Base-by-base conservation (phyloP, 1,140 invertebrate genomes). In the Schlechtendalia chinensis region DNA sequence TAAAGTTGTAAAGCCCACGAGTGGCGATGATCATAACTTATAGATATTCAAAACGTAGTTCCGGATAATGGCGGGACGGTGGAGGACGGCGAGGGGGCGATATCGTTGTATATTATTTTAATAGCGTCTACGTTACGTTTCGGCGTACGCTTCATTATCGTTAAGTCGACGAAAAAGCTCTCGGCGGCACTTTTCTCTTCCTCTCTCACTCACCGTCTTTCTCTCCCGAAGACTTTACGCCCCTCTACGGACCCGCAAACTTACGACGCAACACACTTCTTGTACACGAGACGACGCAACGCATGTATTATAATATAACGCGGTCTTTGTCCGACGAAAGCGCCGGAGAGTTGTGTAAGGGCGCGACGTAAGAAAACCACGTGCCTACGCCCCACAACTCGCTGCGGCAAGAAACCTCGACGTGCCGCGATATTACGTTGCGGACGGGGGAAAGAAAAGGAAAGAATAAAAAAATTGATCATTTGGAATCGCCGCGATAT, bases 1-100 rank as follows among this genome's bases (percentile, higher is more conserved):
- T 29, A 19, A 75, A 56, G 72, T 75, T 75, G 72, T 75, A 75
- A 75, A 75, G 65, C 65, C 45, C 32, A n/a, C 58, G 74, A 47
- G 74, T 75, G 72, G 27, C 58, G 74, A 79, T 79, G 47, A 79
- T 47, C 74, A 47, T 79, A 79, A 79, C 74, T 79, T 47, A 61
- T 79, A 79, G 74, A 79, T 79, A 79, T 79, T 79, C 74, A 79
- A 61, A 79, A 32, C 61, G 58, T n/a, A n/a, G 39, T 61, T 39
- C 8, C 32, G 32, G 32, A n/a, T n/a, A 22, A 14, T 27, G 19
- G 5, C 8, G 61, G 17, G 32, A 17, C 3, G 56, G 65, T 19
- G 39, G 72, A 24, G 1, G 72, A 45, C 54, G 50, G 56, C 58
- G 22, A 17, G 22, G 6, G 24, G 22, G 12, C 16, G 24, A 61